Percentiles rank a stretch among this genome's conserved stretches.
These are phyloP conservation scores for Anolis sagrei DNA, from an alignment of 2,113 vertebrate species.

Conservation along the genomic window DNA sequence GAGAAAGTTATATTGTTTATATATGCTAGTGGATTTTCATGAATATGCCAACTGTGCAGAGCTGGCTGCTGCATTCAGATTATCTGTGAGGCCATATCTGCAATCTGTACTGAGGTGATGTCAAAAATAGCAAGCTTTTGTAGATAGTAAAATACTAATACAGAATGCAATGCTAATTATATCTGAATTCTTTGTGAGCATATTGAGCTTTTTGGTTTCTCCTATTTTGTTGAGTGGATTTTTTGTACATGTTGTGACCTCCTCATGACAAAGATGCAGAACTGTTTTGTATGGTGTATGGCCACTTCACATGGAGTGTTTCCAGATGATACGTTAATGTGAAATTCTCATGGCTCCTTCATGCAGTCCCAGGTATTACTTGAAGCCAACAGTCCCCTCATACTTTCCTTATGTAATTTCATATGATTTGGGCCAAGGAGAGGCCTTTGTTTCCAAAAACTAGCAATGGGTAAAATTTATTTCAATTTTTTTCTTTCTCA, in stretches of 20 bases:
- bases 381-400: neutral
- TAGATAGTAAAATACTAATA: conserved; percentile 36
- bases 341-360: neutral
- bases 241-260: no score
- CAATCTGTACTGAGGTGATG: conserved; percentile 58
- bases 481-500: no score
- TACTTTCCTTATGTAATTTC: neutral
- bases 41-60: conserved; percentile 30
- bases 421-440: no score
- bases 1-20: conserved; percentile 33
- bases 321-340: neutral
- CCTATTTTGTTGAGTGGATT: neutral
- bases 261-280: neutral
- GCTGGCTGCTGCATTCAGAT: conserved; percentile 48
- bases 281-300: neutral
- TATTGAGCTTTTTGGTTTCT: neutral
- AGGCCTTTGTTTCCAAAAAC: no score
- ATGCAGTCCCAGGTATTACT: neutral
- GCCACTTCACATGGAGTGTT: neutral
- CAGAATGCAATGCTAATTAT: conserved; percentile 39
- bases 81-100: conserved; percentile 51
- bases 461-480: no score
- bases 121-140: conserved; percentile 55
- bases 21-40: neutral
- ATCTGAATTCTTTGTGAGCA: conserved; percentile 55